Evolutionary conservation across 2,797 vertebrate genomes (phyloP).

Genomic region (Sarcophilus harrisii): DNA sequence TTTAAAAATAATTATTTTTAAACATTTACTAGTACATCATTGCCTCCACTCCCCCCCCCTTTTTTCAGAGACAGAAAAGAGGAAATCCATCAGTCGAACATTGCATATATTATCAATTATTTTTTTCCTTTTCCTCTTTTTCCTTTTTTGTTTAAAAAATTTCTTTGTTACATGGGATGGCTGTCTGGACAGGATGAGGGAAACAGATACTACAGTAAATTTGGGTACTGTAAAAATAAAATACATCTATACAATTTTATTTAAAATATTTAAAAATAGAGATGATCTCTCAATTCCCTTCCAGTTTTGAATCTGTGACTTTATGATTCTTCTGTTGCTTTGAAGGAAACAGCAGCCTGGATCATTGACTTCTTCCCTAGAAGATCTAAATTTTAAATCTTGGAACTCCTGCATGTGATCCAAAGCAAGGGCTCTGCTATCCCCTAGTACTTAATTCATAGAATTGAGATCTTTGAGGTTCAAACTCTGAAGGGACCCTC

Average conservation of each 20-base stretch:
- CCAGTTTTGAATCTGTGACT: not conserved
- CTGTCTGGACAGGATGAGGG: not conserved
- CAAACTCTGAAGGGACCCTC: not conserved
- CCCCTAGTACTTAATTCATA: not conserved
- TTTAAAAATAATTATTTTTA: not conserved
- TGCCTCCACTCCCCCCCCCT: not conserved
- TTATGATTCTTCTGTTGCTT: not conserved
- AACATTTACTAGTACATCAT: not conserved
- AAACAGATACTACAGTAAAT: not conserved
- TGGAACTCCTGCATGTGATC: not conserved
- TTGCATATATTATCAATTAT: not conserved
- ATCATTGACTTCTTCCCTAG: not conserved
- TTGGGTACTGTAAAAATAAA: not conserved
- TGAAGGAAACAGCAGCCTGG: not conserved
- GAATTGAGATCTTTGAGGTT: not conserved
- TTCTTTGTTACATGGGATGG: not conserved
- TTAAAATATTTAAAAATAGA: not conserved
- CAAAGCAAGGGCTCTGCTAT: not conserved
- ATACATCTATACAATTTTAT: not conserved
- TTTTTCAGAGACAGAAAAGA: not conserved
- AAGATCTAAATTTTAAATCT: not conserved
- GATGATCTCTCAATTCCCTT: not conserved
- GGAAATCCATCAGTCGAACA: not conserved
- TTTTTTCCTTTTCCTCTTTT: not conserved
- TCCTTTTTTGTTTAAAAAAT: not conserved